Conservation (phyloP, 2,113 vertebrate genomes). For the Myotis brandtii region DNA sequence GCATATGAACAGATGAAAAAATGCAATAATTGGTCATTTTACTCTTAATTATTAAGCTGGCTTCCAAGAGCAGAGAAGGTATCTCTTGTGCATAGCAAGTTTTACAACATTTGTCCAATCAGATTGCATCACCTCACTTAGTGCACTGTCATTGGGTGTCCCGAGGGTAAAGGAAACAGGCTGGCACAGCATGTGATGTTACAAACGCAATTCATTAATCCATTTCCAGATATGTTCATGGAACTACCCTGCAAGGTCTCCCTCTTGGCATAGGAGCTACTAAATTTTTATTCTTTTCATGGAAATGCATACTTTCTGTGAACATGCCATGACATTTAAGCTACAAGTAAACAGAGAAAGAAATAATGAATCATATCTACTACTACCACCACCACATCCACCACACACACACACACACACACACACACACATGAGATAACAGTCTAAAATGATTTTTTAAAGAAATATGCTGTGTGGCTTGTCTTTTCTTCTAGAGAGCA, state of each 20-base stretch:
- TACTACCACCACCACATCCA: too few relatives aligned
- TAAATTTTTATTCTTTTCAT: slow-evolving; percentile 11
- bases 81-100: neutral
- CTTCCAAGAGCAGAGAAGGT: neutral
- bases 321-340: neutral
- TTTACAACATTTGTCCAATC: slow-evolving; percentile 31
- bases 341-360: neutral
- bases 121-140: neutral
- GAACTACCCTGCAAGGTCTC: slow-evolving; percentile 23
- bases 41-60: slow-evolving; percentile 51
- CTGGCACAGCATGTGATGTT: neutral
- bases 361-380: neutral
- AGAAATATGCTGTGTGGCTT: neutral
- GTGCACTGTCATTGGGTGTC: neutral
- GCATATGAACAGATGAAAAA: neutral
- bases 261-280: neutral
- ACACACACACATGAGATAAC: neutral
- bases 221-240: slow-evolving; percentile 8
- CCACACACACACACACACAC: too few relatives aligned
- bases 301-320: neutral
- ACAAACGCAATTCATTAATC: neutral
- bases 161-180: neutral
- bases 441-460: neutral
- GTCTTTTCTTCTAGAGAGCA: neutral
- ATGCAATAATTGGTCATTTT: slow-evolving; percentile 17